A percentile compares a stretch with the other conserved stretches of the same genome.
Evolutionary conservation across 1,140 invertebrate genomes (phyloP).

Genomic region (Brachionus sp.): DNA sequence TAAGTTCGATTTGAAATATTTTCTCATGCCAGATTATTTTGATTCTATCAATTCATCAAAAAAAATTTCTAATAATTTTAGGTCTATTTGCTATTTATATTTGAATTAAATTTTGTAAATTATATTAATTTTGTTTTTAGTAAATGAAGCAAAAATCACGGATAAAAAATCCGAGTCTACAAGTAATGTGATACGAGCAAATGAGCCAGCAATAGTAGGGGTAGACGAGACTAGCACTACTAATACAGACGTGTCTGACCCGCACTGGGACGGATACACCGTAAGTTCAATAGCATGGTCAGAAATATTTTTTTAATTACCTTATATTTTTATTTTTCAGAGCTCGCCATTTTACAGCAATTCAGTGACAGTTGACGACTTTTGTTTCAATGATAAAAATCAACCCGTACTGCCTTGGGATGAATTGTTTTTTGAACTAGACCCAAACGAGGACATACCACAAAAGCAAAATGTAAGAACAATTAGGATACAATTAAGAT

Average conservation of each 20-base stretch:
- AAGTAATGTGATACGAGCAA: background rate
- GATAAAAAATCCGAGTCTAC: background rate
- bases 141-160: background rate
- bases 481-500: background rate
- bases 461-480: conserved; percentile 20
- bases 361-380: conserved; percentile 4
- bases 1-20: too few relatives aligned
- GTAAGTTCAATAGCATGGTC: background rate
- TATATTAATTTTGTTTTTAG: background rate
- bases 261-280: conserved; percentile 42
- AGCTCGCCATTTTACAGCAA: conserved; percentile 39
- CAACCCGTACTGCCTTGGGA: conserved; percentile 37
- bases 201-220: background rate
- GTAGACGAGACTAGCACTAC: conserved; percentile 29
- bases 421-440: conserved; percentile 39
- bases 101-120: background rate
- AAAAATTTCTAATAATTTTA: too few relatives aligned
- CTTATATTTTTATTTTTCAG: background rate
- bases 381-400: conserved; percentile 14
- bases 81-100: too few relatives aligned
- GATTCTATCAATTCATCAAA: too few relatives aligned
- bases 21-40: too few relatives aligned
- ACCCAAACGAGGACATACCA: conserved; percentile 37
- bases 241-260: conserved; percentile 42
- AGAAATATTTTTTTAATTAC: background rate